Percentiles rank a stretch among this genome's conserved stretches.
phyloP scores from a whole-genome alignment of 1,140 invertebrate species.

The Zaprionus tsacasi region DNA sequence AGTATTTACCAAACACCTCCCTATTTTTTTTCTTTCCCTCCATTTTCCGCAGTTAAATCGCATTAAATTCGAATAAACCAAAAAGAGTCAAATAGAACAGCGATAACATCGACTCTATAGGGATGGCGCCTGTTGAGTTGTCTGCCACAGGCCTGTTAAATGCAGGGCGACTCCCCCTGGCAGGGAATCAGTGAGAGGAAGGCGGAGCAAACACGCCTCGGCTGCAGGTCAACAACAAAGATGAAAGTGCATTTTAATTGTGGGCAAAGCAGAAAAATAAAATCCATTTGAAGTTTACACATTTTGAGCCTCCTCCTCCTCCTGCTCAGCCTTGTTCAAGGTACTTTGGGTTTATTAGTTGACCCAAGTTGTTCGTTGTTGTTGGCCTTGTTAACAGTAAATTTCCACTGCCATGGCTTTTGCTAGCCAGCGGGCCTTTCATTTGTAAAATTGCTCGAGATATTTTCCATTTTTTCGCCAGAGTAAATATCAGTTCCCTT shows the following conservation, averaged over 20 bases:
- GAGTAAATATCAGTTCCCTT: slow-evolving; percentile 45
- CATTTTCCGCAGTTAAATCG: neutral
- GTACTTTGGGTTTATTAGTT: slow-evolving; percentile 24
- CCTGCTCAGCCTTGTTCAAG: neutral
- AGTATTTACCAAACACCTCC: too few species aligned
- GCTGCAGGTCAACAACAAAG: slow-evolving; percentile 33
- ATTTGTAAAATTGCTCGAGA: slow-evolving; percentile 42
- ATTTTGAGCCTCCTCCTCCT: neutral
- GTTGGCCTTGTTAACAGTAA: neutral
- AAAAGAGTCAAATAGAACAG: slow-evolving; percentile 23
- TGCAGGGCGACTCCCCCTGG: neutral
- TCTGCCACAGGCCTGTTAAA: neutral
- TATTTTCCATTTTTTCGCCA: slow-evolving; percentile 16
- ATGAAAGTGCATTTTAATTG: slow-evolving; percentile 60
- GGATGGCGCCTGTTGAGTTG: neutral
- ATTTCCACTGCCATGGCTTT: neutral
- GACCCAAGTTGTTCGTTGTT: slow-evolving; percentile 13
- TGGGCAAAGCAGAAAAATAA: slow-evolving; percentile 19
- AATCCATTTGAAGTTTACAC: slow-evolving; percentile 27
- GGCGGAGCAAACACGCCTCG: slow-evolving; percentile 3
- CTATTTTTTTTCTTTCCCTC: too few species aligned
- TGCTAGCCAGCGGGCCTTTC: slow-evolving; percentile 28
- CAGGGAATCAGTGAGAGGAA: neutral
- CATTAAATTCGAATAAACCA: slow-evolving; percentile 19
- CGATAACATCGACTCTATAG: neutral